Evolutionary conservation across 2,113 vertebrate species (phyloP), one percentile per base, ranked within the genome.

Genomic region (Proterorhinus semilunaris): DNA sequence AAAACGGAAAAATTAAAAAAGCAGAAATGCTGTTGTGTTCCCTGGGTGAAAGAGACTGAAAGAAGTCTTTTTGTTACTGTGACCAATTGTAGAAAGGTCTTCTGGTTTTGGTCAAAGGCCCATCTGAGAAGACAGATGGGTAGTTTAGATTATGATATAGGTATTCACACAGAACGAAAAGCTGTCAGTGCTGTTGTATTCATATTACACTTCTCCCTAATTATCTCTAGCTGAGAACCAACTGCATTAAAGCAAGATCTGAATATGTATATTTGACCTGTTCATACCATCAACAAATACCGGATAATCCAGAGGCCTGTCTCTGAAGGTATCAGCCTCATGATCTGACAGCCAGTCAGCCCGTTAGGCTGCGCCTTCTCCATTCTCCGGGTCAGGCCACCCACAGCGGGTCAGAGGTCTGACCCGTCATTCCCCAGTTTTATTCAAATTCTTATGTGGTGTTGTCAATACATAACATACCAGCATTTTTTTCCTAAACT

Each of bases 371-470:
- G 55, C 13, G n/a, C 62, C 67, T 46, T 6, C 52, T 48, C 55
- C 69, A 49, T 82, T 81, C 71, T 79, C 68, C 27, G 59, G 50
- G 53, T 57, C 49, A 54, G 82, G 71, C 81, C 82, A 87, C 86
- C 76, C 80, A 87, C 67, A 27, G 51, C 0, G 59, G 66, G 55
- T 63, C 58, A n/a, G 10, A 55, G 27, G 44, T 44, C 58, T 15
- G 57, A 59, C 12, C 36, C 4, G 27, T 36, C 27, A 36, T 36
- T 36, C 27, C 27, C 27, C 27, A 36, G 3, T 36, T 36, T 36
- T 36, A 36, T 36, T 36, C 27, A 36, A 36, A 36, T 36, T 36
- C 27, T 36, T 36, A 36, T 36, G 27, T 36, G 27, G 27, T 36
- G 27, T 36, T 36, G 27, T 36, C 27, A 36, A 36, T 36, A 27